Base-by-base conservation (phyloP, 1,140 invertebrate genomes). In the Planococcus citri region DNA sequence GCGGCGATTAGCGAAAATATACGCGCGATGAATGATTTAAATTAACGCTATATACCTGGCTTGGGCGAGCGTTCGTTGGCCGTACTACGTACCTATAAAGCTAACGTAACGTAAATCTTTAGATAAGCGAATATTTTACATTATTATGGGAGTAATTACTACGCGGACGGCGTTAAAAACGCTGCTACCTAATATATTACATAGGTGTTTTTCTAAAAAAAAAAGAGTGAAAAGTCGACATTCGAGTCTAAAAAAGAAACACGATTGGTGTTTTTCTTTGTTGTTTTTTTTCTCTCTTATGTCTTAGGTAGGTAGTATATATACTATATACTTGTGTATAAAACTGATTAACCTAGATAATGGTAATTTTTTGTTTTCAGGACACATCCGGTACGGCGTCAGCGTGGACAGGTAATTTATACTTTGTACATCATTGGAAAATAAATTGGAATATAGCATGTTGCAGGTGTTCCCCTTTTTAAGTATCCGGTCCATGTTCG, bases 401-500 rank as follows among this genome's bases (percentile, higher is more conserved):
- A 64, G 21, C 60, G 60, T 64, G 22, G 60, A 64, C 60, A 64
- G 60, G 60, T 64, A 64, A 64, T 64, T 64, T 64, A 64, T 64
- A 27, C 60, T 64, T 24, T 64, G 25, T 27, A 27, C 60, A 64
- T 64, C 60, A 64, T 27, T 64, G 60, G 60, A 64, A 64, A 64
- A 64, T 64, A 64, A 64, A 64, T 64, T 64, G 60, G 60, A 64
- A 64, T 64, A 64, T 64, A 64, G 60, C 60, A 64, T 64, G 60
- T 25, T 64, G 60, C 25, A 27, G 60, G 60, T 64, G 60, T 64
- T 64, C 10, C 25, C 22, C 60, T 25, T 25, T n/a, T 24, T 24
- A 64, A 64, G 60, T 64, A 64, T 64, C 21, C 60, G 22, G 60
- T 64, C 25, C 60, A 64, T 64, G 17, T 20, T 9, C 22, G 60